A percentile compares a stretch with the other conserved stretches of the same genome.
phyloP scores from a whole-genome alignment of 37 sponge, comb jelly and placozoan species.

The Aphrocallistes beatrix region DNA sequence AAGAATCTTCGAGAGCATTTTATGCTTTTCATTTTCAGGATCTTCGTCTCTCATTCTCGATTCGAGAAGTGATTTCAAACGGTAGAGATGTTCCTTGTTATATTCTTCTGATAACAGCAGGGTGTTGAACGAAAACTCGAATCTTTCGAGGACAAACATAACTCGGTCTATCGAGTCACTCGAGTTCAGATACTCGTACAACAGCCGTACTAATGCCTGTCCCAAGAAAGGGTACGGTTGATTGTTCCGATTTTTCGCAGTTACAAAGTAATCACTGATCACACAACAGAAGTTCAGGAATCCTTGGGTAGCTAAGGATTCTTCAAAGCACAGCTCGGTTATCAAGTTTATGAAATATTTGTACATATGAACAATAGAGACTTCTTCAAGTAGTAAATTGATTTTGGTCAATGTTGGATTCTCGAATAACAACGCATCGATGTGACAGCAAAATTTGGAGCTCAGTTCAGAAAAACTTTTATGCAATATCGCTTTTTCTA shows the following conservation, averaged over 20 bases:
- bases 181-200: neutral
- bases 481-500: neutral
- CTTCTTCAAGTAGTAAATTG: neutral
- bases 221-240: neutral
- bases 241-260: neutral
- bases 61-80: neutral
- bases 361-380: neutral
- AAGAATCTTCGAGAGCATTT: neutral
- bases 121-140: neutral
- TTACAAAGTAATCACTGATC: slow-evolving; percentile 3
- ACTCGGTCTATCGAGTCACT: neutral
- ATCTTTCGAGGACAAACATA: neutral
- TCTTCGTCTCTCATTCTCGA: neutral
- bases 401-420: neutral
- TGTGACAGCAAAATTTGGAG: neutral
- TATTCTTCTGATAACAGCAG: neutral
- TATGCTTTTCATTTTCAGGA: neutral
- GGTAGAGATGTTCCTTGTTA: neutral
- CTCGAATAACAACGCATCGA: neutral
- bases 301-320: neutral
- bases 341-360: neutral
- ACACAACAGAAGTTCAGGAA: neutral
- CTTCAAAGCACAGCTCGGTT: neutral
- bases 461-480: neutral
- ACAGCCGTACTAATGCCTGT: neutral